Base-by-base conservation (phyloP, 2,797 vertebrate species). In the Sebastes jordani region DNA sequence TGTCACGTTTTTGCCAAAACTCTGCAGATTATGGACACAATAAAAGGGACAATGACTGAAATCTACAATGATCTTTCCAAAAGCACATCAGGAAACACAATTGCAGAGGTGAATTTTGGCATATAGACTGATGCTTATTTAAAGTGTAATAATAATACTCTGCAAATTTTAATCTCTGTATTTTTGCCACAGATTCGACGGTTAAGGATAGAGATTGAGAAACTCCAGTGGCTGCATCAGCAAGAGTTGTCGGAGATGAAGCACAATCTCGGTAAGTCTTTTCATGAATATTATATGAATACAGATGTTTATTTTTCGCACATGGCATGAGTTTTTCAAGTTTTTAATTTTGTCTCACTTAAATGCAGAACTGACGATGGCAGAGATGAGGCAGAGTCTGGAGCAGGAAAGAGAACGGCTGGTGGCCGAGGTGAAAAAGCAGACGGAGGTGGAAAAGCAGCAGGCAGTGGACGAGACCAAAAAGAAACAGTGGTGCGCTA, bases 401-500 rank as follows among this genome's bases (percentile, higher is more conserved):
- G 98, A 99, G 89, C 98, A 99, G 93, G 98, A 99, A 76, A 91
- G 96, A 6, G 98, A 99, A 76, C 96, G 98, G 25, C 91, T 98
- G 88, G 97, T 99, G 3, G 97, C 97, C 0, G 98, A 99, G 93
- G 98, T 99, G 78, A 99, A 97, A 90, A 99, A 99, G 88, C 98
- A 99, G 93, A 96, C 94, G 76, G 98, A 99, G 89, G 63, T 97
- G 77, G 98, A 99, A 89, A 99, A 98, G 88, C 98, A 98, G 85
- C 97, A 98, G 92, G 97, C 97, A 0, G 97, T 99, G 76, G 98
- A 99, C 1, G 98, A 99, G 95, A 99, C 98, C 73, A 99, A 99
- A 93, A 99, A 99, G 96, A 99, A 99, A 86, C 98, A 99, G 89
- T 99, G 98, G 98, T 99, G 98, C 1, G 98, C 98, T 54, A 98